phyloP scores from a whole-genome alignment of 2,888 invertebrate genomes.

The Tetragnatha montana region DNA sequence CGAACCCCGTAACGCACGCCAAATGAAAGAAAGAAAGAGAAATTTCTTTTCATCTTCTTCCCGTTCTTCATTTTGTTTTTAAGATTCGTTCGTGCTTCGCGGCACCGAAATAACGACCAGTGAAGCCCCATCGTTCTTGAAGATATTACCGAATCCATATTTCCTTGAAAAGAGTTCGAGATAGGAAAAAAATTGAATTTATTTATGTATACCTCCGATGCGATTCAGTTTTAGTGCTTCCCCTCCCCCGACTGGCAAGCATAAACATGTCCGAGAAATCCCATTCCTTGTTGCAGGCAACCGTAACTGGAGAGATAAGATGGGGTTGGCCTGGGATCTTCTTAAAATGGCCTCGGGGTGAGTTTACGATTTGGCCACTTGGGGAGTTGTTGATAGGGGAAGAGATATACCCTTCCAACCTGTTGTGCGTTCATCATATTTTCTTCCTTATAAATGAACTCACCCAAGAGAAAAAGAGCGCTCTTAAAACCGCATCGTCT shows the following conservation, averaged over 20 bases:
- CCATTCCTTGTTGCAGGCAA: slow-evolving; percentile 26
- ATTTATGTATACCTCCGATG: slow-evolving; percentile 14
- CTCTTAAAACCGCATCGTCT: too few species aligned
- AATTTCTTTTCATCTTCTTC: background rate
- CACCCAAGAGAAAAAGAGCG: too few species aligned
- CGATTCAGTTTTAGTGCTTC: slow-evolving; percentile 24
- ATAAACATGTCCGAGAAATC: slow-evolving; percentile 62
- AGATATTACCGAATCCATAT: slow-evolving; percentile 49
- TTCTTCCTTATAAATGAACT: too few species aligned
- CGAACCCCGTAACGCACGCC: background rate
- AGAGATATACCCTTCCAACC: slow-evolving; percentile 32
- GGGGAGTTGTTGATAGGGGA: slow-evolving; percentile 15
- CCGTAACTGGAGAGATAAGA: slow-evolving; percentile 43
- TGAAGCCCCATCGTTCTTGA: slow-evolving; percentile 1
- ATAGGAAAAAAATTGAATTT: slow-evolving; percentile 12
- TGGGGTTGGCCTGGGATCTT: slow-evolving; percentile 24
- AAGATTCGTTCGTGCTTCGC: background rate
- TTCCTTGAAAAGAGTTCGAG: slow-evolving; percentile 6
- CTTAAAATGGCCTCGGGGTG: slow-evolving; percentile 4
- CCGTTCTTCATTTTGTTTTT: background rate
- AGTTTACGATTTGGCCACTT: slow-evolving; percentile 56
- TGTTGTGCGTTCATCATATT: slow-evolving; percentile 30
- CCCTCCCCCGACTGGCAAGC: slow-evolving; percentile 15
- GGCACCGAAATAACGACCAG: slow-evolving; percentile 51
- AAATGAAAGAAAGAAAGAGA: background rate